phyloP scores from a whole-genome alignment of 2,888 invertebrate genomes.

The Malthinus seriepunctatus region DNA sequence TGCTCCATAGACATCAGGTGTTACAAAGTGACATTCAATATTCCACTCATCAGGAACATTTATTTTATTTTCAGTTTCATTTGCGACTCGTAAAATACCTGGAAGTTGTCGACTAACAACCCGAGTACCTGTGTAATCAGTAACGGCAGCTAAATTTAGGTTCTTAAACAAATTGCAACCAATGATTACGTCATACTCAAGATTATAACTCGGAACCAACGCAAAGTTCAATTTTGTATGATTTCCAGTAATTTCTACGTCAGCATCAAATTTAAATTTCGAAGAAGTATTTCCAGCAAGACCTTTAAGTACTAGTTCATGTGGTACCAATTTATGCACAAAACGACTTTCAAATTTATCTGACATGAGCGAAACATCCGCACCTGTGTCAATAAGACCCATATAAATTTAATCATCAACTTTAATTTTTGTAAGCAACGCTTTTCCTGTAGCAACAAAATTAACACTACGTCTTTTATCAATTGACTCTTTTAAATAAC shows the following conservation, averaged over 20 bases:
- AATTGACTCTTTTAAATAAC: constrained; percentile 23
- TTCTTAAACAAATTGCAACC: constrained; percentile 18
- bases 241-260: constrained; percentile 10
- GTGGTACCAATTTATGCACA: not conserved
- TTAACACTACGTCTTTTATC: constrained; percentile 23
- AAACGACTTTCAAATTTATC: constrained; percentile 10
- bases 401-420: constrained; percentile 13
- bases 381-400: constrained; percentile 19
- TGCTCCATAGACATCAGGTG: not conserved
- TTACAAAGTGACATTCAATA: constrained; percentile 9
- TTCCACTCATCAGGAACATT: constrained; percentile 2
- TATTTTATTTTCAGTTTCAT: not conserved
- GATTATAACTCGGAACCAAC: constrained; percentile 9
- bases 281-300: not conserved
- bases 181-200: constrained; percentile 22
- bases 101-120: constrained; percentile 7
- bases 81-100: constrained; percentile 8
- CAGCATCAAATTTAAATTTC: constrained; percentile 3
- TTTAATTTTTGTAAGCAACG: not conserved
- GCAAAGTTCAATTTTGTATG: constrained; percentile 5
- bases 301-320: not conserved
- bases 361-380: constrained; percentile 19
- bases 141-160: constrained; percentile 10
- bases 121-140: constrained; percentile 8
- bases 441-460: constrained; percentile 14